Conservation (phyloP, 2,888 invertebrate genomes). For the Mactromeris polynyma region DNA sequence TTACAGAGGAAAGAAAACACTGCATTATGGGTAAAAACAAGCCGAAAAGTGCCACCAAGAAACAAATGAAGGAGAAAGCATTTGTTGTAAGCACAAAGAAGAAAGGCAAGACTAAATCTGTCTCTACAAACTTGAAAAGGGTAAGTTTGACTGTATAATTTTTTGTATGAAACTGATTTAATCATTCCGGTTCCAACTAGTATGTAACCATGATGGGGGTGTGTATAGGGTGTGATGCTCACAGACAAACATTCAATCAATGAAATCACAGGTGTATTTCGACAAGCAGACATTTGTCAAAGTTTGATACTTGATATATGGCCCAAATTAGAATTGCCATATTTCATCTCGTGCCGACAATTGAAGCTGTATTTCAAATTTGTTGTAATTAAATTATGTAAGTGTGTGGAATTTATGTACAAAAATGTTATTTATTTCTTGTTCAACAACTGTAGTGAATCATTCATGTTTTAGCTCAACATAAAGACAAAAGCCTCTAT, state of each 20-base stretch:
- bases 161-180: neutral
- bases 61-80: constrained; percentile 58
- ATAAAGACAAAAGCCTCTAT: constrained; percentile 65
- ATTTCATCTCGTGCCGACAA: no score
- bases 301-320: no score
- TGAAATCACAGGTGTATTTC: no score
- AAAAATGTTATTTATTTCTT: neutral
- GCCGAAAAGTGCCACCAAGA: constrained; percentile 42
- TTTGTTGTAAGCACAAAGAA: constrained; percentile 62
- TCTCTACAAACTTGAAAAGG: constrained; percentile 71
- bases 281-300: no score
- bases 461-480: constrained; percentile 54
- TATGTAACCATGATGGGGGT: no score
- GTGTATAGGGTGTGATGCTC: no score
- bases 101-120: constrained; percentile 69
- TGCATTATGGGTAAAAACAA: constrained; percentile 55
- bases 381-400: no score
- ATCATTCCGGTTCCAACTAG: no score
- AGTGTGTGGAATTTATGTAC: no score
- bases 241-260: no score
- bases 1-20: neutral
- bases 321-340: no score
- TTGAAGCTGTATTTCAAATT: no score
- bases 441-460: neutral
- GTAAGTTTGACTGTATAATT: constrained; percentile 38